phyloP scores from a whole-genome alignment of 2,888 invertebrate species.

The Drosophila crucigera region DNA sequence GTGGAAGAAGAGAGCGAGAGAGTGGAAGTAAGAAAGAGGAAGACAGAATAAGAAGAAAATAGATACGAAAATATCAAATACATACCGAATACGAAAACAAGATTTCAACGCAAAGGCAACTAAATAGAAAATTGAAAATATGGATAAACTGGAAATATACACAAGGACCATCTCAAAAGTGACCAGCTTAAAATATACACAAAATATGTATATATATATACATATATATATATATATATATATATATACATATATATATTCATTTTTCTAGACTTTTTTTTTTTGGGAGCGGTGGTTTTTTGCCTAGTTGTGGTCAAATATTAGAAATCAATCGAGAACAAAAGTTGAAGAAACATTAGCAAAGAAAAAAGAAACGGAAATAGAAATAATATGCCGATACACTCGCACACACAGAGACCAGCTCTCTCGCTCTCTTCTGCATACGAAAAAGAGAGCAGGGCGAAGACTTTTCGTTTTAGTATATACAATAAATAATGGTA shows the following conservation, averaged over 20 bases:
- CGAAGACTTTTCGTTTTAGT: slow-evolving; percentile 19
- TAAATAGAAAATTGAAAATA: slow-evolving; percentile 19
- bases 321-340: slow-evolving; percentile 9
- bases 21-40: slow-evolving; percentile 38
- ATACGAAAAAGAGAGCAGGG: slow-evolving; percentile 38
- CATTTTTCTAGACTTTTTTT: neutral
- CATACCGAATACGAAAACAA: slow-evolving; percentile 21
- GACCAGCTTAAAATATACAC: slow-evolving; percentile 87
- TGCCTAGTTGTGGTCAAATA: slow-evolving; percentile 30
- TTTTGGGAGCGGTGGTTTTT: slow-evolving; percentile 1
- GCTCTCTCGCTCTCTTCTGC: slow-evolving; percentile 53
- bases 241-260: slow-evolving; percentile 1
- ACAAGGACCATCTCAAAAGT: slow-evolving; percentile 97
- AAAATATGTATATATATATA: slow-evolving; percentile 16
- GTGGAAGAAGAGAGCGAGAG: slow-evolving; percentile 47
- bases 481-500: slow-evolving; percentile 27
- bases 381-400: slow-evolving; percentile 9
- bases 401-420: slow-evolving; percentile 37
- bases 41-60: slow-evolving; percentile 10
- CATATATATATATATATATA: neutral
- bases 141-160: slow-evolving; percentile 81
- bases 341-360: slow-evolving; percentile 1
- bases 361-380: slow-evolving; percentile 12
- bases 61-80: slow-evolving; percentile 29
- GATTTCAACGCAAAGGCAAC: slow-evolving; percentile 22